Evolutionary conservation across 2,113 vertebrate species (phyloP).

Genomic region (Onychostoma macrolepis): DNA sequence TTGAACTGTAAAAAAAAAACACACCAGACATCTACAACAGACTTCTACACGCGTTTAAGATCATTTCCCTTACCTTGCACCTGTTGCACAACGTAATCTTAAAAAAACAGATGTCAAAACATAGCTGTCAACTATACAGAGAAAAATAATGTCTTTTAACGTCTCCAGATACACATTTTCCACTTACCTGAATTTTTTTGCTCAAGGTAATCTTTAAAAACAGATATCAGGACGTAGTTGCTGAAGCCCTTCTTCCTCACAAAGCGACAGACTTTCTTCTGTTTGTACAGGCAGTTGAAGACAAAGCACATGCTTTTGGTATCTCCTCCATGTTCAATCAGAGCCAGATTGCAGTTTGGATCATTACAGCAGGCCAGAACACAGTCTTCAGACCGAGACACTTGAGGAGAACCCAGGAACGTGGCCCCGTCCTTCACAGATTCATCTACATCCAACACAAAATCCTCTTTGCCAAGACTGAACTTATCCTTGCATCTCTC

Average conservation of each 20-base stretch:
- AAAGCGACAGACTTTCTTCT: conserved; percentile 87
- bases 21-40: neutral
- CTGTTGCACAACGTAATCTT: conserved; percentile 22
- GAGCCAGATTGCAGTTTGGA: conserved; percentile 83
- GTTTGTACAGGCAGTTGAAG: conserved; percentile 89
- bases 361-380: conserved; percentile 84
- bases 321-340: conserved; percentile 76
- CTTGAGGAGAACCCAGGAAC: conserved; percentile 79
- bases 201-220: conserved; percentile 75
- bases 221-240: conserved; percentile 75
- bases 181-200: conserved; percentile 59
- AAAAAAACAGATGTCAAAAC: neutral
- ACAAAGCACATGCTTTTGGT: conserved; percentile 82
- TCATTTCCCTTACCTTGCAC: neutral
- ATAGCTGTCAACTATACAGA: neutral
- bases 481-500: conserved; percentile 79
- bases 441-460: conserved; percentile 85
- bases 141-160: neutral
- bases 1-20: neutral
- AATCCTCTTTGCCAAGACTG: conserved; percentile 74
- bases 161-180: neutral
- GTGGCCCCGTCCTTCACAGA: conserved; percentile 88
- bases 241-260: conserved; percentile 82
- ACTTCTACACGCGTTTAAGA: neutral
- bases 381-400: conserved; percentile 77